Percentiles rank a stretch among this genome's conserved stretches.
These are phyloP conservation scores for Drusus annulatus DNA, from an alignment of 1,140 invertebrate species.

Conservation along the genomic window DNA sequence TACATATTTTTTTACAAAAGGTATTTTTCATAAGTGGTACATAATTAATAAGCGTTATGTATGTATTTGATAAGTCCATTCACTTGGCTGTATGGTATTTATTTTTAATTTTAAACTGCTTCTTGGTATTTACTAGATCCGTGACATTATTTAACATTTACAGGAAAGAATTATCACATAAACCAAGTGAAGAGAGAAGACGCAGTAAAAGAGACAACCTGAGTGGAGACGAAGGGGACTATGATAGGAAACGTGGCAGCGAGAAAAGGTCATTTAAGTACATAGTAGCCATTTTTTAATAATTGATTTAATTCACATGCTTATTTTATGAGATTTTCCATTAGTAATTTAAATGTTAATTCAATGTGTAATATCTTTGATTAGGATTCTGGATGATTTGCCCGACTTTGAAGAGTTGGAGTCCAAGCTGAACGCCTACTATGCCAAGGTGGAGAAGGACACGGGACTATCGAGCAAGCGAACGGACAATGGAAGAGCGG, in stretches of 20 bases:
- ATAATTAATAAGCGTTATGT: neutral
- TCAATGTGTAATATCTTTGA: slow-evolving; percentile 28
- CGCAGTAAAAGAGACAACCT: slow-evolving; percentile 70
- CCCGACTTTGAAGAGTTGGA: slow-evolving; percentile 83
- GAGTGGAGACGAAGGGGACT: slow-evolving; percentile 73
- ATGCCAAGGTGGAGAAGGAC: slow-evolving; percentile 84
- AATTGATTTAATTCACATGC: neutral
- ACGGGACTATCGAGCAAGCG: slow-evolving; percentile 70
- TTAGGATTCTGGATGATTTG: slow-evolving; percentile 74
- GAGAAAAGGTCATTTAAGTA: slow-evolving; percentile 69
- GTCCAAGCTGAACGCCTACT: slow-evolving; percentile 83
- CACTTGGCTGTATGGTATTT: neutral
- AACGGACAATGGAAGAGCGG: slow-evolving; percentile 61
- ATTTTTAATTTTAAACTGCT: no score
- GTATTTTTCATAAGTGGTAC: slow-evolving; percentile 39
- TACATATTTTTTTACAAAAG: slow-evolving; percentile 54
- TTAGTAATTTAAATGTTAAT: neutral
- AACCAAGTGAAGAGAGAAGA: slow-evolving; percentile 65
- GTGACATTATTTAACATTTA: slow-evolving; percentile 47
- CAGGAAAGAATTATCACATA: slow-evolving; percentile 68
- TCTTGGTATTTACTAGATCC: no score
- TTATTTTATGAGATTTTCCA: neutral
- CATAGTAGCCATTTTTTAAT: neutral
- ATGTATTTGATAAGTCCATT: neutral
- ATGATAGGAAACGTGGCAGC: slow-evolving; percentile 72